phyloP scores from a whole-genome alignment of 2,113 vertebrate species.

The Corydoras maculifer region DNA sequence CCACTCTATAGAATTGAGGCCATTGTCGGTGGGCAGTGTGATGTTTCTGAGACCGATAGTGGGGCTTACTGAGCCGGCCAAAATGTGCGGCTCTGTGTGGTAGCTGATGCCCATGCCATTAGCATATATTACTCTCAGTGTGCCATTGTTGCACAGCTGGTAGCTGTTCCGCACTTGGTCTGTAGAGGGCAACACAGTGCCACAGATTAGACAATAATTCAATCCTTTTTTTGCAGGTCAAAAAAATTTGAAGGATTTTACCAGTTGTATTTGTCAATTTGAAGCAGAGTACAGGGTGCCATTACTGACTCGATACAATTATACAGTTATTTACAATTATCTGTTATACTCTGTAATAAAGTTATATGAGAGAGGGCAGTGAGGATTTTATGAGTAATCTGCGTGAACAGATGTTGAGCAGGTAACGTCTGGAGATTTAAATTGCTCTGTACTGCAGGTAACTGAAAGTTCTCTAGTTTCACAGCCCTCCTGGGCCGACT shows the following conservation, averaged over 20 bases:
- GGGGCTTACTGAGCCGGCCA: conserved; percentile 92
- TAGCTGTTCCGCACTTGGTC: conserved; percentile 99
- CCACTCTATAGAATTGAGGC: conserved; percentile 98
- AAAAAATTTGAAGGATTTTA: no score
- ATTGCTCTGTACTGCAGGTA: conserved; percentile 35
- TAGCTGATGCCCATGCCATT: conserved; percentile 98
- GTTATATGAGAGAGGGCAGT: conserved; percentile 26
- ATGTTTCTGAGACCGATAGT: conserved; percentile 96
- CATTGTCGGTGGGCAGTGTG: conserved; percentile 94
- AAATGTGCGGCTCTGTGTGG: conserved; percentile 95
- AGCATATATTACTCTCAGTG: conserved; percentile 94
- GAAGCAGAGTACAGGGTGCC: background rate
- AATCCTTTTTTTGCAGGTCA: no score
- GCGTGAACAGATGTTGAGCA: conserved; percentile 19
- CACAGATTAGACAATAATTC: background rate
- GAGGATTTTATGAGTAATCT: conserved; percentile 23
- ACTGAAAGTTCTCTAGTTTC: conserved; percentile 33
- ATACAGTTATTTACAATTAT: conserved; percentile 2
- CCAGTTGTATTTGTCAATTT: no score
- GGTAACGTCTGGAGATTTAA: conserved; percentile 29
- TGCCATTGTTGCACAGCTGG: conserved; percentile 95
- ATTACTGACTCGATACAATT: no score
- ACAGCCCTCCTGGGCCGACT: conserved; percentile 36
- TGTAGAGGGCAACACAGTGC: conserved; percentile 52
- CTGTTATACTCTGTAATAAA: background rate